These are phyloP conservation scores for Chlorodrepanis virens DNA, from an alignment of 2,113 vertebrate genomes.

Conservation along the genomic window DNA sequence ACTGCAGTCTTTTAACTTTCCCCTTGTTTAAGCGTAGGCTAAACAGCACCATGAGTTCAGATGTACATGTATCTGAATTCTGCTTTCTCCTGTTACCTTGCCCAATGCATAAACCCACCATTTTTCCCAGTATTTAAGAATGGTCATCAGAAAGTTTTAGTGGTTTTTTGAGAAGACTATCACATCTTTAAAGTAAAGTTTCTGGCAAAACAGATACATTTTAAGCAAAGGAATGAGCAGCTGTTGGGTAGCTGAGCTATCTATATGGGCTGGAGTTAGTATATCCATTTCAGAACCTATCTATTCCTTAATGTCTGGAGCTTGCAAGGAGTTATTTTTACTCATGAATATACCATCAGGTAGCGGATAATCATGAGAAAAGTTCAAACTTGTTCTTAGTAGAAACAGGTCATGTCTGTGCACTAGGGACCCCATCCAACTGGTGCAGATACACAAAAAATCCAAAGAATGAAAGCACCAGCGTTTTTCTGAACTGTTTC, in stretches of 20 bases:
- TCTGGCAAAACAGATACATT: constrained; percentile 49
- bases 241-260: constrained; percentile 6
- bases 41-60: neutral
- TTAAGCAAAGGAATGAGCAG: constrained; percentile 26
- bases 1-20: neutral
- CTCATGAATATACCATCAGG: neutral
- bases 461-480: neutral
- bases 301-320: neutral
- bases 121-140: constrained; percentile 37
- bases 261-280: neutral
- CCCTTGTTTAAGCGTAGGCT: neutral
- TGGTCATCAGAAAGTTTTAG: neutral
- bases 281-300: neutral
- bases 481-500: neutral
- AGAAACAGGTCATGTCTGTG: neutral
- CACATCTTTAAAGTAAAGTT: constrained; percentile 21
- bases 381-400: neutral
- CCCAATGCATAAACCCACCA: neutral
- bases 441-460: neutral
- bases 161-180: constrained; percentile 33
- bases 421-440: neutral
- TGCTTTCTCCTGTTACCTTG: neutral
- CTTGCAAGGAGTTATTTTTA: neutral
- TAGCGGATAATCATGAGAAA: neutral
- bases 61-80: neutral